Conservation (phyloP, 2,888 invertebrate species). For the Bimastos eiseni region DNA sequence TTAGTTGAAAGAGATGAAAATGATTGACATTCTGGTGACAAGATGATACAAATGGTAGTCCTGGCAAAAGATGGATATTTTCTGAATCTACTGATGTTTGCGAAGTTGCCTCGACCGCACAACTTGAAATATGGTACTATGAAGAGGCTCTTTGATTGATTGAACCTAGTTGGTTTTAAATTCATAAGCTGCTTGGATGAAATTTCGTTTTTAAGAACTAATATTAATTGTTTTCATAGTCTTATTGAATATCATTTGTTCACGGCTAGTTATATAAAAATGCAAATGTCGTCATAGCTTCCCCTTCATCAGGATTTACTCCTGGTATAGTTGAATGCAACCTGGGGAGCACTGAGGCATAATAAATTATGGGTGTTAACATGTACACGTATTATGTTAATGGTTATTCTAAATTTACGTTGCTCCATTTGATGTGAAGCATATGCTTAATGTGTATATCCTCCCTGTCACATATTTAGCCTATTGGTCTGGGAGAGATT, state of each 20-base stretch:
- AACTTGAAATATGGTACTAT: background rate
- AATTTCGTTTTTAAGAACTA: background rate
- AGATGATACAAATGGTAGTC: background rate
- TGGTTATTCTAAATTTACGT: too few species aligned
- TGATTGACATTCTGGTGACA: background rate
- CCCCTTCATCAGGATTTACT: background rate
- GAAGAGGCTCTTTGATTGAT: background rate
- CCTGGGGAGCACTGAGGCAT: background rate
- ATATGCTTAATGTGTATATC: background rate
- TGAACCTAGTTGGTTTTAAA: background rate
- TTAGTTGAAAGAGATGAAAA: background rate
- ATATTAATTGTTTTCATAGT: background rate
- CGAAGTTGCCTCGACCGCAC: background rate
- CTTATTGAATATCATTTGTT: background rate
- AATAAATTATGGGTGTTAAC: background rate
- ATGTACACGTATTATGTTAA: too few species aligned
- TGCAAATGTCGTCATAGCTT: background rate
- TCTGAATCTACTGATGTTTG: background rate
- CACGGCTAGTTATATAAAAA: too few species aligned
- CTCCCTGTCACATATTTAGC: background rate
- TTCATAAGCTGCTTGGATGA: background rate
- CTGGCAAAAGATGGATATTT: background rate
- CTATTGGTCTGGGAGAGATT: background rate
- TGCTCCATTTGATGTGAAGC: background rate
- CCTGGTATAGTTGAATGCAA: background rate